Base-by-base conservation (phyloP, 2,113 vertebrate genomes). In the Spheniscus mendiculus region DNA sequence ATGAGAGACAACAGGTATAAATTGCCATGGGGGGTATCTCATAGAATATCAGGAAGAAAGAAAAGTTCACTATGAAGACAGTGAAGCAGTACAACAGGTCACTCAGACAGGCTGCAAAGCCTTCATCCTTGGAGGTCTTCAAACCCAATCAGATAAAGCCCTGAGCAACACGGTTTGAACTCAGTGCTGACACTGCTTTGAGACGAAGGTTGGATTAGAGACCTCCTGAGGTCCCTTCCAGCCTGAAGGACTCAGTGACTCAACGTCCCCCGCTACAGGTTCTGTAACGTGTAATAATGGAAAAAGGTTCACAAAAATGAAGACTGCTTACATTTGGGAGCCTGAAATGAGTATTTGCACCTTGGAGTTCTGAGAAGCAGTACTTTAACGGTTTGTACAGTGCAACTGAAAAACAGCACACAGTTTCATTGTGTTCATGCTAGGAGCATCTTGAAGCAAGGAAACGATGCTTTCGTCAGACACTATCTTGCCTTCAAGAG, bases 401-500 rank as follows among this genome's bases (percentile, higher is more conserved):
- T 27, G 15, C 34, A 55, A 47, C 3, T 69, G 63, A 81, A 65
- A 93, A 55, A 19, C 16, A 38, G 27, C 20, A 63, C 11, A 9
- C 10, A 18, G 45, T 65, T 93, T 59, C 2, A 1, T 7, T 65
- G 34, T 20, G 40, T 45, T 83, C 29, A 38, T 25, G 21, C 42
- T 34, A 3, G 13, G 6, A 90, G 9, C n/a, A 61, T 29, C 87
- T 29, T n/a, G 45, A 12, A 86, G 62, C 36, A 88, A 73, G 45
- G 21, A 82, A 80, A 65, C 0, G 0, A 69, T 36, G 17, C 70
- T 91, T 90, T 90, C 0, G 0, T 76, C 56, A 87, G 36, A 82
- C 20, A 32, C 25, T 8, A 29, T 20, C 25, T 49, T 80, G 22
- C 20, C 23, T 83, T 32, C 1, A 11, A 90, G 66, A 76, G 19